Percentiles rank a stretch among this genome's conserved stretches.
phyloP scores from a whole-genome alignment of 2,888 invertebrate genomes.

The Lasioglossum oenotherae region DNA sequence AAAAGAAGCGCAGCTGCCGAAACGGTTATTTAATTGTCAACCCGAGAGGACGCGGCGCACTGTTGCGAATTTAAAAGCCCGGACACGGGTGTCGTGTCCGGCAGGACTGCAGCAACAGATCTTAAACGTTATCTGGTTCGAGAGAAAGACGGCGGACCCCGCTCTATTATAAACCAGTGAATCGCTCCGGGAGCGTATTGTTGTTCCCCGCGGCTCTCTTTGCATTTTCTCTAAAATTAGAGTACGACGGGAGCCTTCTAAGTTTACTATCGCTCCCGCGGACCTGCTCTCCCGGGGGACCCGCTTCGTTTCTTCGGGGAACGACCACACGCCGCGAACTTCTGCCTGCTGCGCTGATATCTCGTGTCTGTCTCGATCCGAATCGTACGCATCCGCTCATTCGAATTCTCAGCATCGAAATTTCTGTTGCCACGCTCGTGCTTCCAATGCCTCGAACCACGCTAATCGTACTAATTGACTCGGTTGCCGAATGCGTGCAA shows the following conservation, averaged over 20 bases:
- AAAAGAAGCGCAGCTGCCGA: conserved; percentile 57
- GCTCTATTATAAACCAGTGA: background rate
- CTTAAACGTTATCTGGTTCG: background rate
- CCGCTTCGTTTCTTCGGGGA: background rate
- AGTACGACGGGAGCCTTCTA: conserved; percentile 20
- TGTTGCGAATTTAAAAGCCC: conserved; percentile 45
- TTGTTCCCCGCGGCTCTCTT: background rate
- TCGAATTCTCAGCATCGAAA: background rate
- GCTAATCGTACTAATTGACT: background rate
- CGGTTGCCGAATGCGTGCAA: background rate
- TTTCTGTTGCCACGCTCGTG: background rate
- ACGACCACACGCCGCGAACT: conserved; percentile 45
- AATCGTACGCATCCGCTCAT: background rate
- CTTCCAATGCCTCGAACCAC: background rate
- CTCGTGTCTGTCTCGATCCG: background rate
- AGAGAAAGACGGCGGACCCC: background rate
- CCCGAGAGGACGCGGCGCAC: conserved; percentile 21
- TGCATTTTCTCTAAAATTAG: conserved; percentile 43
- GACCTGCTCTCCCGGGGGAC: conserved; percentile 24
- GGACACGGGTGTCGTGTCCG: background rate
- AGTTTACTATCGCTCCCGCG: conserved; percentile 34
- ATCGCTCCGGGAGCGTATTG: conserved; percentile 20
- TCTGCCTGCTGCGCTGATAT: background rate
- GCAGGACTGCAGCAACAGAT: background rate
- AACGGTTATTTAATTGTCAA: conserved; percentile 60